Evolutionary conservation across 2,888 invertebrate genomes (phyloP).

Genomic region (Drosophila mimetica): DNA sequence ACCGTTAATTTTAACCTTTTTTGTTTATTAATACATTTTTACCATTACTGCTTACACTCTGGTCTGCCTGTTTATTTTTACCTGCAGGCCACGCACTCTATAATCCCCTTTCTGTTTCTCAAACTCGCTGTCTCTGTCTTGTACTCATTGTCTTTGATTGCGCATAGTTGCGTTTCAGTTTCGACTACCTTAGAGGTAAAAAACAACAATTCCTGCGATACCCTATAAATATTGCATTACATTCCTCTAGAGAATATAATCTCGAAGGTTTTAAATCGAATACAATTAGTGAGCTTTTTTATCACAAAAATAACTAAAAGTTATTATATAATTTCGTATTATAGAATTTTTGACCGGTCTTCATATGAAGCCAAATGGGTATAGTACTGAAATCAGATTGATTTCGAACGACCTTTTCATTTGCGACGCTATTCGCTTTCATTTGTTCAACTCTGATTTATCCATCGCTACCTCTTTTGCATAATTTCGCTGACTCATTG

Average conservation of each 20-base stretch:
- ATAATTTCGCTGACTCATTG: slow-evolving; percentile 69
- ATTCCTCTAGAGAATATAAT: too few relatives aligned
- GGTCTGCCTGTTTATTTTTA: slow-evolving; percentile 16
- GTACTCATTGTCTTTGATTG: slow-evolving; percentile 16
- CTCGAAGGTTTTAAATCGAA: too few relatives aligned
- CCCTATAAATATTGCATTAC: too few relatives aligned
- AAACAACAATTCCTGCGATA: too few relatives aligned
- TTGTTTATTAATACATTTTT: slow-evolving; percentile 28
- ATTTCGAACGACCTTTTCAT: slow-evolving; percentile 4
- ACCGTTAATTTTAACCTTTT: slow-evolving; percentile 7
- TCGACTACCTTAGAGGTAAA: neutral
- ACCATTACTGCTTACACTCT: slow-evolving; percentile 13
- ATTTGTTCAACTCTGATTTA: slow-evolving; percentile 59
- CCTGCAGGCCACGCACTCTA: slow-evolving; percentile 20
- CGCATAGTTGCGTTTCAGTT: slow-evolving; percentile 4
- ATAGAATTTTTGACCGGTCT: too few relatives aligned
- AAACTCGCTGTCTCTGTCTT: slow-evolving; percentile 6
- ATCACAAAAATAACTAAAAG: too few relatives aligned
- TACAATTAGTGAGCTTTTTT: too few relatives aligned
- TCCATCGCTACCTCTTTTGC: slow-evolving; percentile 53
- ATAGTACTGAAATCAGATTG: neutral
- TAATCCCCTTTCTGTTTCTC: slow-evolving; percentile 2
- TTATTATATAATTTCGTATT: too few relatives aligned
- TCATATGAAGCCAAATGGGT: neutral
- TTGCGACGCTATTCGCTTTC: slow-evolving; percentile 43